A percentile compares a stretch with the other conserved stretches of the same genome.
phyloP scores from a whole-genome alignment of 2,113 vertebrate genomes.

The Python bivittatus region DNA sequence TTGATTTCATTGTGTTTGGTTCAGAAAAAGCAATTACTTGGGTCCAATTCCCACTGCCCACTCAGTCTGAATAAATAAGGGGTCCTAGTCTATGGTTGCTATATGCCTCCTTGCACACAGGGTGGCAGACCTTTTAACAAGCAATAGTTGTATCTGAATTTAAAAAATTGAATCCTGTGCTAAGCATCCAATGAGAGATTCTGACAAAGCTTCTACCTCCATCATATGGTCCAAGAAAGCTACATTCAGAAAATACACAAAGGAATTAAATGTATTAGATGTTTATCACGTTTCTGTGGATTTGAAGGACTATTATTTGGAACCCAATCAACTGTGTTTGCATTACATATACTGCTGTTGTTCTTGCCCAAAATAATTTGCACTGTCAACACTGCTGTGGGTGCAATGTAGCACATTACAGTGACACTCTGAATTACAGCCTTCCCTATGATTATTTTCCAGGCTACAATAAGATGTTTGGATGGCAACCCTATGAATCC shows the following conservation, averaged over 20 bases:
- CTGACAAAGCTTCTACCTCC: neutral
- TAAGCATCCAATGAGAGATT: neutral
- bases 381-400: neutral
- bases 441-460: neutral
- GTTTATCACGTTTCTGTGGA: neutral
- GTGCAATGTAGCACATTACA: neutral
- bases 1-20: neutral
- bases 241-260: neutral
- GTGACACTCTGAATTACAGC: neutral
- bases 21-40: neutral
- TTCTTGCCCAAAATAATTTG: slow-evolving; percentile 1
- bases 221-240: neutral
- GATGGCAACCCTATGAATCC: neutral
- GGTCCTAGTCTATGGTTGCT: neutral
- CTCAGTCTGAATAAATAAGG: neutral
- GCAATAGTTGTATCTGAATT: neutral
- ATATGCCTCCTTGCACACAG: neutral
- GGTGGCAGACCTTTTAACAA: slow-evolving; percentile 4
- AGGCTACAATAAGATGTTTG: neutral
- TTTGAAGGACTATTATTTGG: neutral
- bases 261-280: neutral
- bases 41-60: neutral
- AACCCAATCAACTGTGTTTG: neutral
- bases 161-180: neutral
- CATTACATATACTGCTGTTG: neutral